A percentile compares a stretch with the other conserved stretches of the same genome.
These are phyloP conservation scores for Bettongia penicillata DNA, from an alignment of 2,113 vertebrate species.

Conservation along the genomic window DNA sequence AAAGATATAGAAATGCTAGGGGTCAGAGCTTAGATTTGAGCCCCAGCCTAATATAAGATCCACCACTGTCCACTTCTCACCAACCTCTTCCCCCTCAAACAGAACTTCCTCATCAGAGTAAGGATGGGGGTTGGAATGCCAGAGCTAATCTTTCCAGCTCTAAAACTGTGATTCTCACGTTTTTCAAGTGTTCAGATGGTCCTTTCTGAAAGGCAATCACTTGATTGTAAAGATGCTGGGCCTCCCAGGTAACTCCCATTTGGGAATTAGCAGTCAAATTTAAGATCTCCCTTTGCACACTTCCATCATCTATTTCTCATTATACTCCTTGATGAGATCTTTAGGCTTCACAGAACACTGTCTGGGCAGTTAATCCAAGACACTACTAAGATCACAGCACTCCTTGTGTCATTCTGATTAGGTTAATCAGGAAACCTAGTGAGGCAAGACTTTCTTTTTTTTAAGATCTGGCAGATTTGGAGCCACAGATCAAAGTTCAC, in stretches of 20 bases:
- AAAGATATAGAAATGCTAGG: background rate
- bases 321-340: conserved; percentile 73
- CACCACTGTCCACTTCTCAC: too few relatives aligned
- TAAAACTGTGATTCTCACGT: background rate
- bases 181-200: background rate
- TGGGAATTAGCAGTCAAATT: conserved; percentile 68
- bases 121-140: rapidly evolving
- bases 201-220: conserved; percentile 39
- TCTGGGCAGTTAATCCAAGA: conserved; percentile 74
- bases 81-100: background rate
- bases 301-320: conserved; percentile 75
- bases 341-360: conserved; percentile 65
- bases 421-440: conserved; percentile 81
- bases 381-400: conserved; percentile 72
- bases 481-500: conserved; percentile 80
- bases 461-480: conserved; percentile 70
- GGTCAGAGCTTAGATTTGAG: background rate
- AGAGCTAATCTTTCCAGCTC: too few relatives aligned
- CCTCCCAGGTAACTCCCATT: conserved; percentile 67
- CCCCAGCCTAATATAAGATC: rapidly evolving
- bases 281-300: background rate
- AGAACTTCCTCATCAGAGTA: background rate
- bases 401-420: conserved; percentile 78
- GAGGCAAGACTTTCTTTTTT: conserved; percentile 76
- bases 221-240: conserved; percentile 35